A percentile compares a stretch with the other conserved stretches of the same genome.
These are phyloP conservation scores for Cebus imitator DNA, from an alignment of 2,113 vertebrate genomes.

Conservation along the genomic window DNA sequence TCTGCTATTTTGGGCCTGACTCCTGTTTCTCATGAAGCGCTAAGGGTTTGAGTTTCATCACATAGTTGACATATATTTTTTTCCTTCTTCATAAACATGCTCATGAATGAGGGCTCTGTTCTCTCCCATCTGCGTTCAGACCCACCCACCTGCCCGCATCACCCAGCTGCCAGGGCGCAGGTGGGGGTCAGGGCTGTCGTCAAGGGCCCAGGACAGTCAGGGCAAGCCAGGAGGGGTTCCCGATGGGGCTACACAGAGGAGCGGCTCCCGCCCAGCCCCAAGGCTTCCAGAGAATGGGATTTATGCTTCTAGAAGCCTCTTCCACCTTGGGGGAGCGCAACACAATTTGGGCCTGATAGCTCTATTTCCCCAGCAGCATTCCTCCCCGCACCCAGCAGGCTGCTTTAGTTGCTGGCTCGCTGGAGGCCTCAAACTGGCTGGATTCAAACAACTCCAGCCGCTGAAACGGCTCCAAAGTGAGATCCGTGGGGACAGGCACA, in stretches of 20 bases:
- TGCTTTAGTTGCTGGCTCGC: background rate
- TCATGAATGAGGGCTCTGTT: constrained; percentile 49
- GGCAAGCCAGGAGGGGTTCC: background rate
- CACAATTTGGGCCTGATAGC: background rate
- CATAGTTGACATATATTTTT: constrained; percentile 63
- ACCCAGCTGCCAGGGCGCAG: background rate
- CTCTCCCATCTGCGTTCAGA: background rate
- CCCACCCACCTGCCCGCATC: background rate
- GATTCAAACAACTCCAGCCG: background rate
- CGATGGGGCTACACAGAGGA: background rate
- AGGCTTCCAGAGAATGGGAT: background rate
- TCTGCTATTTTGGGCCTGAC: constrained; percentile 44
- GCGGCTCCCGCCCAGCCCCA: accelerated
- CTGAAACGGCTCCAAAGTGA: too few species aligned
- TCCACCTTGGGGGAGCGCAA: background rate
- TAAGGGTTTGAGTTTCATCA: constrained; percentile 70
- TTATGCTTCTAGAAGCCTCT: background rate
- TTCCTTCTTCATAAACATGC: constrained; percentile 48
- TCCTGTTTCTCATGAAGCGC: constrained; percentile 38
- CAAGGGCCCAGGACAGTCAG: background rate
- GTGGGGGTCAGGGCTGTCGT: background rate
- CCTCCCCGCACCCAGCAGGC: background rate
- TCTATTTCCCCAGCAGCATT: background rate
- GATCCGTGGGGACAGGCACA: accelerated
- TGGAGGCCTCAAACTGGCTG: background rate